These are phyloP conservation scores for Streptopelia turtur DNA, from an alignment of 2,797 vertebrate genomes.

Conservation along the genomic window DNA sequence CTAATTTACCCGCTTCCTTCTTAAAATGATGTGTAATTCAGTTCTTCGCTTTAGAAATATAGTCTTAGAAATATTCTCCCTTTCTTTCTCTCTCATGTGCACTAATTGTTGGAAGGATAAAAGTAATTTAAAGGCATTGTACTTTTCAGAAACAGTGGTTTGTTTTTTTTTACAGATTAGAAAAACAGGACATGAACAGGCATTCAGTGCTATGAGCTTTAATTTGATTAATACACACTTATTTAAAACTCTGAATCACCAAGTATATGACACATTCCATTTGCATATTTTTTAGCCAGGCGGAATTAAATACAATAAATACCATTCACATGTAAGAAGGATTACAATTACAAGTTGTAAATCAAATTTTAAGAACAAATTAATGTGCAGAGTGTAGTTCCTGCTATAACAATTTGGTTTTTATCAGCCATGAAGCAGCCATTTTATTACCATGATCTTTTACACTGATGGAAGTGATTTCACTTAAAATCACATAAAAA, in stretches of 20 bases:
- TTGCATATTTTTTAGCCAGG: background rate
- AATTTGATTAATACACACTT: background rate
- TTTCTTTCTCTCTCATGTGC: background rate
- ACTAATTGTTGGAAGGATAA: background rate
- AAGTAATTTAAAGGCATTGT: background rate
- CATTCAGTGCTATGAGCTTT: background rate
- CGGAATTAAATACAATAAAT: background rate
- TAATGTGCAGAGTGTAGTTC: background rate
- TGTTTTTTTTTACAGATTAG: background rate
- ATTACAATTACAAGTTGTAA: background rate
- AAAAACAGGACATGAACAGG: background rate
- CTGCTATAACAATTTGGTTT: background rate
- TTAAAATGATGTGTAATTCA: background rate
- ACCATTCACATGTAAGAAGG: background rate
- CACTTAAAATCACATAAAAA: background rate
- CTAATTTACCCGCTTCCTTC: background rate
- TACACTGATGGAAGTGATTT: background rate
- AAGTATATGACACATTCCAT: background rate
- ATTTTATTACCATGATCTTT: background rate
- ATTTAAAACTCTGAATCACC: background rate
- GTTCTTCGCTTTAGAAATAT: background rate
- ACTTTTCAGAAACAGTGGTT: background rate
- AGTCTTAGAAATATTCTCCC: background rate
- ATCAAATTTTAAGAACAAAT: background rate
- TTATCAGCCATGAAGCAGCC: background rate